Evolutionary conservation across 2,888 invertebrate species (phyloP).

Genomic region (Conchocele bisecta): DNA sequence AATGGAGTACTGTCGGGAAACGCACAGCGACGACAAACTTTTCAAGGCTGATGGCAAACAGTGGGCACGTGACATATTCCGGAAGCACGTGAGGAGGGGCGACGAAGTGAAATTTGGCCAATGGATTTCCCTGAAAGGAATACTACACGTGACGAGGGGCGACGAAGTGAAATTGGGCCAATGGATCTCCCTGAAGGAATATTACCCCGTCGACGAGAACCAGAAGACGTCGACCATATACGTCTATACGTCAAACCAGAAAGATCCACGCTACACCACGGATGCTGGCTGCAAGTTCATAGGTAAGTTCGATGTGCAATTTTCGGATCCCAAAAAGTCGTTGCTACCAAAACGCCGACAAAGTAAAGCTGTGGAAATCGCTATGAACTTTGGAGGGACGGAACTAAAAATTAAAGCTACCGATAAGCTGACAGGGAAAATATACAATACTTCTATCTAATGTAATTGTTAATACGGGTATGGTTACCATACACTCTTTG

Average conservation of each 20-base stretch:
- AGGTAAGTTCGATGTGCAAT: conserved; percentile 35
- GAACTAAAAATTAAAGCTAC: conserved; percentile 32
- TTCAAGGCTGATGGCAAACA: conserved; percentile 28
- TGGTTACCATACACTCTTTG: too few species aligned
- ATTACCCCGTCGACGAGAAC: conserved; percentile 25
- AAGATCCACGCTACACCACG: conserved; percentile 38
- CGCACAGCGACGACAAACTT: conserved; percentile 20
- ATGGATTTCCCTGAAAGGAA: conserved; percentile 36
- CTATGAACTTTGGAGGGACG: conserved; percentile 45
- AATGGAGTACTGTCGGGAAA: conserved; percentile 26
- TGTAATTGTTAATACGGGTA: too few species aligned
- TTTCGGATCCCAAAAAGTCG: background rate
- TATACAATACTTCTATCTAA: too few species aligned
- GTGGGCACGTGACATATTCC: conserved; percentile 32
- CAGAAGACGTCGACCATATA: conserved; percentile 20
- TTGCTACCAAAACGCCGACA: background rate
- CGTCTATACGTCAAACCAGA: conserved; percentile 31
- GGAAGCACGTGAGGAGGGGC: conserved; percentile 39
- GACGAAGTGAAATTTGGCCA: conserved; percentile 39
- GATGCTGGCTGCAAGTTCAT: conserved; percentile 37
- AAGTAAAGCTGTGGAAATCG: conserved; percentile 38
- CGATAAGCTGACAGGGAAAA: conserved; percentile 17
- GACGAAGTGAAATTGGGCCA: conserved; percentile 37
- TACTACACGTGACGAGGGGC: too few species aligned
- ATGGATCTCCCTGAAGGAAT: conserved; percentile 39